Percentiles rank a stretch among this genome's conserved stretches.
phyloP scores from a whole-genome alignment of 2,797 vertebrate species.

The Acomys russatus region DNA sequence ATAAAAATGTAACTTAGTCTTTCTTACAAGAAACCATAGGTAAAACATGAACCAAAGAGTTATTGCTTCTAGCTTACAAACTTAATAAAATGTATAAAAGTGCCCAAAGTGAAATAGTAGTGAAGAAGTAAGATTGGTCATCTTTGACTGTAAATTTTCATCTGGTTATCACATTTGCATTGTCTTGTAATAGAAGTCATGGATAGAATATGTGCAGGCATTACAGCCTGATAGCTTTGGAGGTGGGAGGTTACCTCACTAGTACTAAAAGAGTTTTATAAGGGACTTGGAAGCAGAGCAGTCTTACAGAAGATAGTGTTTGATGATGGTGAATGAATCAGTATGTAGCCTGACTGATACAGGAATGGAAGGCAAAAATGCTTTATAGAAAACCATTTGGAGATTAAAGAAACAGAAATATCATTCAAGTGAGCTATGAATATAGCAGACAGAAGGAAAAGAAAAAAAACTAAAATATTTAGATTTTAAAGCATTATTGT shows the following conservation, averaged over 20 bases:
- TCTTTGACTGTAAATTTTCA: neutral
- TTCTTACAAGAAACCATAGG: neutral
- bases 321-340: neutral
- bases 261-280: neutral
- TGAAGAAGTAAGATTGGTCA: neutral
- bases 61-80: constrained; percentile 10
- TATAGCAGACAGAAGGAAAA: neutral
- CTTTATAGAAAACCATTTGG: neutral
- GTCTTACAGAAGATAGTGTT: neutral
- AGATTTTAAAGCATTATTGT: neutral
- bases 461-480: constrained; percentile 15
- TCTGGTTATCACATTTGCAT: constrained; percentile 24
- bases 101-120: neutral
- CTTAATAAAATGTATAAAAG: constrained; percentile 33
- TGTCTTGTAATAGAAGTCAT: constrained; percentile 2
- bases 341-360: neutral
- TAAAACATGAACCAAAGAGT: constrained; percentile 18
- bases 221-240: neutral
- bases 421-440: neutral
- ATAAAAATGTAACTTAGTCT: neutral
- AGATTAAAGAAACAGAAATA: neutral
- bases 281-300: neutral
- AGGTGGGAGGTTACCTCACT: neutral
- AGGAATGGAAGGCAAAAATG: neutral
- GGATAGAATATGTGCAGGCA: neutral